phyloP scores from a whole-genome alignment of 2,888 invertebrate genomes.

The Coenonympha glycerion region DNA sequence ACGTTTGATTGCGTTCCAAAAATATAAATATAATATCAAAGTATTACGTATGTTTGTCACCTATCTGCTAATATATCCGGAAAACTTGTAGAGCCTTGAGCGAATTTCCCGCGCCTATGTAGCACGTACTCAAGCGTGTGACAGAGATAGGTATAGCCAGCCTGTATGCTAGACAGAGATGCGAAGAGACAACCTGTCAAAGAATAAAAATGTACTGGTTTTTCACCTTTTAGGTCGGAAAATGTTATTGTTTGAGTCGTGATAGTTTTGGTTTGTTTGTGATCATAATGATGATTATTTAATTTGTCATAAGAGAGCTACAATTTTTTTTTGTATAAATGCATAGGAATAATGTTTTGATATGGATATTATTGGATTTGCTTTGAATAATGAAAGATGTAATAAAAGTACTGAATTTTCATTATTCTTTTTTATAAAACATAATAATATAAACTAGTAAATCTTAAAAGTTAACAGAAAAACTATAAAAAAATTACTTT shows the following conservation, averaged over 20 bases:
- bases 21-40: no score
- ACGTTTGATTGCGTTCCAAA: no score
- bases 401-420: no score
- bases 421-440: no score
- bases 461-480: no score
- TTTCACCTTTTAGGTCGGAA: constrained; percentile 3
- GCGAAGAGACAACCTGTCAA: constrained; percentile 41
- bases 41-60: neutral
- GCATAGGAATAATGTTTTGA: no score
- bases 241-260: constrained; percentile 20
- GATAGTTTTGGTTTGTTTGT: neutral
- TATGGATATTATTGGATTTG: no score
- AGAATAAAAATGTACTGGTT: constrained; percentile 34
- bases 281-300: neutral
- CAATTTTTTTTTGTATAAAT: no score
- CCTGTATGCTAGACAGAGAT: constrained; percentile 36
- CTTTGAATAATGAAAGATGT: no score
- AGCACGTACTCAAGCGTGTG: constrained; percentile 16
- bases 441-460: no score
- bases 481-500: no score
- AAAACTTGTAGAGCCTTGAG: constrained; percentile 24
- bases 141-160: constrained; percentile 9
- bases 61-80: constrained; percentile 14
- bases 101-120: constrained; percentile 24
- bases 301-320: neutral